These are phyloP conservation scores for Panopea generosa DNA, from an alignment of 2,888 invertebrate genomes.

Conservation along the genomic window DNA sequence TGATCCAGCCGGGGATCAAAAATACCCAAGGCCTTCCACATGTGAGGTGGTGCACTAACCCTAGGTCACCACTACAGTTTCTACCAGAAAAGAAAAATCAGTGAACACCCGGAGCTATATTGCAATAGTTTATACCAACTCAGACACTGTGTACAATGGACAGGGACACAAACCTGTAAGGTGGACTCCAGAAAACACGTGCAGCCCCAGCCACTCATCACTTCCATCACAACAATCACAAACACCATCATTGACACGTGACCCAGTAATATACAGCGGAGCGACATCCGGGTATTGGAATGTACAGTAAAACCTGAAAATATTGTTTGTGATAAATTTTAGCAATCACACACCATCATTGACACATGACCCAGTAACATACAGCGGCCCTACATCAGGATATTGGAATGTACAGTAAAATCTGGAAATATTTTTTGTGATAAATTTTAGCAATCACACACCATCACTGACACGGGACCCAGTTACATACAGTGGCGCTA, in stretches of 20 bases:
- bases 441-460: too few relatives aligned
- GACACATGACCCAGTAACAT: slow-evolving; percentile 88
- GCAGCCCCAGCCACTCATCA: slow-evolving; percentile 89
- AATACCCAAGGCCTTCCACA: too few relatives aligned
- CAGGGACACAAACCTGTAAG: slow-evolving; percentile 65
- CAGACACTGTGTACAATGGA: too few relatives aligned
- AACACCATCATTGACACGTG: slow-evolving; percentile 86
- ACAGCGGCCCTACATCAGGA: slow-evolving; percentile 87
- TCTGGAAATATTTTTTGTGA: too few relatives aligned
- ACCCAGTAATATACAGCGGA: slow-evolving; percentile 89
- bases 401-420: slow-evolving; percentile 90
- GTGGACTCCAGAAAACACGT: slow-evolving; percentile 64
- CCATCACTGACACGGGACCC: slow-evolving; percentile 87
- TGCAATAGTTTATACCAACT: too few relatives aligned
- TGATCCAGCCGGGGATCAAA: too few relatives aligned
- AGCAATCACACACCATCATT: slow-evolving; percentile 87
- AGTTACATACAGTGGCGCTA: slow-evolving; percentile 88
- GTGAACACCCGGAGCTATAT: too few relatives aligned
- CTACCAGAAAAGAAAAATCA: too few relatives aligned
- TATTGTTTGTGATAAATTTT: too few relatives aligned
- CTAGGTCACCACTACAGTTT: too few relatives aligned
- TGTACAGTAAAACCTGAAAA: slow-evolving; percentile 91
- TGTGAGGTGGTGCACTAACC: too few relatives aligned
- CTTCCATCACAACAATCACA: slow-evolving; percentile 95
- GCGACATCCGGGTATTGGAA: slow-evolving; percentile 86